These are phyloP conservation scores for Indri indri DNA, from an alignment of 2,113 vertebrate genomes.

Conservation along the genomic window DNA sequence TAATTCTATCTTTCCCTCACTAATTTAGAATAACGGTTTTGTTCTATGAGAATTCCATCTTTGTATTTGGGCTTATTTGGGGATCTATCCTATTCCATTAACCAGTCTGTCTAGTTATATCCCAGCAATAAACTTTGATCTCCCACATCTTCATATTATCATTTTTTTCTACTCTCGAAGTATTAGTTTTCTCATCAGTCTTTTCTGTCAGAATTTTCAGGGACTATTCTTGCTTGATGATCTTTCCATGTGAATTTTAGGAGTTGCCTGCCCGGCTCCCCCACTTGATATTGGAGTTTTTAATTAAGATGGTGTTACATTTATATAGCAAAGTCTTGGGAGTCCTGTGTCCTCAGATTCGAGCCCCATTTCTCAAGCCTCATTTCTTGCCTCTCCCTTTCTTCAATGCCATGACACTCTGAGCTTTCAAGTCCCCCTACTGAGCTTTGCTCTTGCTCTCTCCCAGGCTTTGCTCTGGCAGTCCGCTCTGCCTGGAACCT, in stretches of 20 bases:
- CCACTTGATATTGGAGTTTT: not conserved
- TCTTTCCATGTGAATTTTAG: not conserved
- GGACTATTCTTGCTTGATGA: not conserved
- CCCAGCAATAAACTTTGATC: not conserved
- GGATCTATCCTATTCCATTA: not conserved
- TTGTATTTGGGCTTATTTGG: not conserved
- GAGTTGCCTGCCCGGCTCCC: not conserved
- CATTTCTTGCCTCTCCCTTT: not conserved
- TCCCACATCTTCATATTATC: not conserved
- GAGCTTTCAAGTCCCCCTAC: not conserved
- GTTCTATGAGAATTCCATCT: not conserved
- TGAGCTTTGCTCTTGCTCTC: not conserved
- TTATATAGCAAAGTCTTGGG: not conserved
- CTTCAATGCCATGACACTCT: not conserved
- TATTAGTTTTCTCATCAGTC: not conserved
- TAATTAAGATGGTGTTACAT: not conserved
- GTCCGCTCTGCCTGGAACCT: not conserved
- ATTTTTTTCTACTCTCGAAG: not conserved
- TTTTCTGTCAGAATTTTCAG: slow-evolving; percentile 18
- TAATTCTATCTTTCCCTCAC: not conserved
- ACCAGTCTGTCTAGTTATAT: not conserved
- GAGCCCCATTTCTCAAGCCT: not conserved
- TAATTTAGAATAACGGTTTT: not conserved
- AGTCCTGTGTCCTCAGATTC: not conserved
- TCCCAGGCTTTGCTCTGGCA: not conserved